Evolutionary conservation across 2,888 invertebrate genomes (phyloP), one percentile per base, ranked within the genome.

Genomic region (Troilus luridus): DNA sequence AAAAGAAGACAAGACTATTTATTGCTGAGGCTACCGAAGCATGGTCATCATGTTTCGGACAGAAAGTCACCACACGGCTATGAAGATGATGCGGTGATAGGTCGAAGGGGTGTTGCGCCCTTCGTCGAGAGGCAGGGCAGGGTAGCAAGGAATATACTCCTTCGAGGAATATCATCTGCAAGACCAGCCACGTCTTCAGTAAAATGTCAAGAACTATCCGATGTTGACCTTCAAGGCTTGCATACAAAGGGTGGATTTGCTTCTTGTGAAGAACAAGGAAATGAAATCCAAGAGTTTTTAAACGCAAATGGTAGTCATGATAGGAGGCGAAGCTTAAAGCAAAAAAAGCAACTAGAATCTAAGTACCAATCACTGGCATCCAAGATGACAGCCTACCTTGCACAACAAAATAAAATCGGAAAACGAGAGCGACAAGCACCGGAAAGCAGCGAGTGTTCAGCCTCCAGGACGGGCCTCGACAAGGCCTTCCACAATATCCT

Each of bases 401-500:
- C 85, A 5, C 12, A 54, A 19, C 54, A 56, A 8, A 58, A 85
- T 12, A 85, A 21, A 7, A 21, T 21, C 2, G 85, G 85, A 19
- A 85, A 85, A 9, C 19, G 85, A n/a, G 85, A 58, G 21, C 85
- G 85, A 8, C 6, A 85, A 10, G 56, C n/a, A n/a, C 11, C 56
- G 3, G 72, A 19, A 2, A 58, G 17, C 9, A 21, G 56, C 21
- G 56, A 58, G 11, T 7, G 10, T 10, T 19, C 21, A 1, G 11
- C 3, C 8, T 56, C 54, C 7, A 85, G n/a, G n/a, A 11, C 21
- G n/a, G 56, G 41, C 56, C 21, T 85, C n/a, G 85, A 85, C 85
- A 85, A 85, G 56, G 85, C 85, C 2, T 85, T 85, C 14, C 85
- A 85, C 41, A 85, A 56, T 21, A 85, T 85, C 21, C 56, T 85